These are phyloP conservation scores for Tiaroga cobitis DNA, from an alignment of 2,797 vertebrate species.

Conservation along the genomic window DNA sequence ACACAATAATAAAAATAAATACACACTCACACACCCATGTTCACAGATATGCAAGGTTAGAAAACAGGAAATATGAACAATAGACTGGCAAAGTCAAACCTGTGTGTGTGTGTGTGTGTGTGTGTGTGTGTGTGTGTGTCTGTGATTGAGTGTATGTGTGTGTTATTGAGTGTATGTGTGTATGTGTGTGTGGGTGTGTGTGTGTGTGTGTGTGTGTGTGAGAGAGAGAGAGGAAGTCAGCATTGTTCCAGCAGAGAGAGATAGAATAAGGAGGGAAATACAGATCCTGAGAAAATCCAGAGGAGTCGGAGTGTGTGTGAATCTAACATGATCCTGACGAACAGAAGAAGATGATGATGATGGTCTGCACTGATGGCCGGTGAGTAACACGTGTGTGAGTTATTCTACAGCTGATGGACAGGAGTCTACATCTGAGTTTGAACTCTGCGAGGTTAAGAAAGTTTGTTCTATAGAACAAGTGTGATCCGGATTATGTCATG, in stretches of 20 bases:
- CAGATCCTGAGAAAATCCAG: slow-evolving; percentile 28
- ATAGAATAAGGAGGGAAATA: background rate
- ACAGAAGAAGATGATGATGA: background rate
- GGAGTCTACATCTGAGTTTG: too few species aligned
- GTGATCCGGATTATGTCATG: too few species aligned
- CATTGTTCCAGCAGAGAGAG: slow-evolving; percentile 52
- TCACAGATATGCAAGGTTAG: slow-evolving; percentile 48
- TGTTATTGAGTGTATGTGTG: slow-evolving; percentile 1
- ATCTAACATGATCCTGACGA: background rate
- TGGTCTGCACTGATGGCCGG: background rate
- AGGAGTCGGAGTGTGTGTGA: background rate
- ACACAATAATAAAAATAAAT: slow-evolving; percentile 34
- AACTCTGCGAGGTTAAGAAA: too few species aligned
- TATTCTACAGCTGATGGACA: background rate
- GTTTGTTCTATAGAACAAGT: too few species aligned
- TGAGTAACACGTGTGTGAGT: background rate
- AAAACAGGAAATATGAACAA: slow-evolving; percentile 52
- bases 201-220: too few species aligned
- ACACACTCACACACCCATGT: slow-evolving; percentile 17
- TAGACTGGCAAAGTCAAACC: slow-evolving; percentile 17
- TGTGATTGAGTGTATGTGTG: background rate
- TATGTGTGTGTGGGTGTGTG: background rate
- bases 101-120: background rate
- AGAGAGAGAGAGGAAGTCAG: slow-evolving; percentile 44
- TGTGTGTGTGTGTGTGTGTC: background rate